Percentiles rank a stretch among this genome's conserved stretches.
phyloP scores from a whole-genome alignment of 2,113 vertebrate genomes.

The Stegastes partitus region DNA sequence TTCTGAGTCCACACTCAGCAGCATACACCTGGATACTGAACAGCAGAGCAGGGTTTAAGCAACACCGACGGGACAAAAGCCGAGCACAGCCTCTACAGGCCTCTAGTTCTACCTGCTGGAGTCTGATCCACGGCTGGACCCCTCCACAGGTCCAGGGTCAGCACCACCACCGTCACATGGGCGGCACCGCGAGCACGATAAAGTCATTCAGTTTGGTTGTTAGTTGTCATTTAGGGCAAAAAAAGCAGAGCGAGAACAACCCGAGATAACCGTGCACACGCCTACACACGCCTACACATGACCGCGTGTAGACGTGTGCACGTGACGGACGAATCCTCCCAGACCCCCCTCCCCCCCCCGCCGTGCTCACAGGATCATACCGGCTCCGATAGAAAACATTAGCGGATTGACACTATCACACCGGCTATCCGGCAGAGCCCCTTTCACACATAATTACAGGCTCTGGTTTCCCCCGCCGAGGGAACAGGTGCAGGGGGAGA shows the following conservation, averaged over 20 bases:
- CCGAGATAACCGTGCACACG: background rate
- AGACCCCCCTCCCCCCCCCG: conserved; percentile 43
- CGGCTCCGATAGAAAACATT: conserved; percentile 74
- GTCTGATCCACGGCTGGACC: background rate
- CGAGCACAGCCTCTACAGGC: background rate
- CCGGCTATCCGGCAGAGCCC: conserved; percentile 73
- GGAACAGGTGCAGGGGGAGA: conserved; percentile 83
- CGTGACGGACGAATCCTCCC: conserved; percentile 62
- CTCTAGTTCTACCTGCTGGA: background rate
- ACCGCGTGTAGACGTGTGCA: conserved; percentile 30
- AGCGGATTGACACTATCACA: conserved; percentile 82
- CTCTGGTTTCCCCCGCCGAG: conserved; percentile 72
- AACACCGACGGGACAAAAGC: background rate
- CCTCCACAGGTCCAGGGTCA: background rate
- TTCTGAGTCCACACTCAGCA: background rate
- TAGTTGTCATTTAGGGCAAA: background rate
- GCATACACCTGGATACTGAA: background rate
- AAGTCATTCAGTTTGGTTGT: background rate
- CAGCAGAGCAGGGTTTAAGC: background rate
- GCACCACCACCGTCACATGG: background rate
- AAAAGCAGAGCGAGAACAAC: background rate
- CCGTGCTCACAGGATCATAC: conserved; percentile 63
- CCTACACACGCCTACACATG: background rate
- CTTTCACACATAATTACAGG: conserved; percentile 84
- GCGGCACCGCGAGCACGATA: background rate